These are phyloP conservation scores for Caenorhabditis imperialis DNA, from an alignment of 2,888 invertebrate genomes.

Conservation along the genomic window DNA sequence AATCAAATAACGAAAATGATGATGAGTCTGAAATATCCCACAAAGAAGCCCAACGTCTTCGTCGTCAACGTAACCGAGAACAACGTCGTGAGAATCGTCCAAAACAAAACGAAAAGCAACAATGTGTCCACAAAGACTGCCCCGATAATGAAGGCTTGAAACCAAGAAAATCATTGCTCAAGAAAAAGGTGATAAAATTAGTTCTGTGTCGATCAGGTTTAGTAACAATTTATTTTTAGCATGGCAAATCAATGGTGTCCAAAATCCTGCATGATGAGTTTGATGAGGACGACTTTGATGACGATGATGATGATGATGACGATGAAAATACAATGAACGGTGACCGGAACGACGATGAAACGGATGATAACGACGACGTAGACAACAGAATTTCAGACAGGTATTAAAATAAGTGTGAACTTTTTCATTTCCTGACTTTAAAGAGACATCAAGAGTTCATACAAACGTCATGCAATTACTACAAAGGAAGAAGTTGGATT, in stretches of 20 bases:
- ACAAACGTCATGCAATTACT: constrained; percentile 74
- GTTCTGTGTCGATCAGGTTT: not conserved
- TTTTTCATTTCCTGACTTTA: not conserved
- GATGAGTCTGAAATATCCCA: constrained; percentile 31
- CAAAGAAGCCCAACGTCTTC: constrained; percentile 35
- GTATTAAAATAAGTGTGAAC: not conserved
- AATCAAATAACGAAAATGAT: not conserved
- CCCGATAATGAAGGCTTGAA: constrained; percentile 32
- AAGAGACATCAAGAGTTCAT: constrained; percentile 56
- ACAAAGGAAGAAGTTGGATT: constrained; percentile 73
- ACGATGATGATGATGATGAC: constrained; percentile 57
- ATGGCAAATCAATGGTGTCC: constrained; percentile 17
- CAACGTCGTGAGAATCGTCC: constrained; percentile 25
- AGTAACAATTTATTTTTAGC: constrained; percentile 3
- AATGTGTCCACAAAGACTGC: constrained; percentile 47
- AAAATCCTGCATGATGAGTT: constrained; percentile 33
- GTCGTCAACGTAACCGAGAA: constrained; percentile 36
- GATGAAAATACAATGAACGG: constrained; percentile 3
- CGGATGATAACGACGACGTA: constrained; percentile 47
- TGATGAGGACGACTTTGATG: constrained; percentile 54
- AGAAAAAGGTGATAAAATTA: constrained; percentile 27
- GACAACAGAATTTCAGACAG: constrained; percentile 22
- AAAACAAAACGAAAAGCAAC: constrained; percentile 7
- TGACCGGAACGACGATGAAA: constrained; percentile 32
- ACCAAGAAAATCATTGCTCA: constrained; percentile 43